Evolutionary conservation across 1,140 invertebrate species (phyloP).

Genomic region (Drosophila chauvacae): DNA sequence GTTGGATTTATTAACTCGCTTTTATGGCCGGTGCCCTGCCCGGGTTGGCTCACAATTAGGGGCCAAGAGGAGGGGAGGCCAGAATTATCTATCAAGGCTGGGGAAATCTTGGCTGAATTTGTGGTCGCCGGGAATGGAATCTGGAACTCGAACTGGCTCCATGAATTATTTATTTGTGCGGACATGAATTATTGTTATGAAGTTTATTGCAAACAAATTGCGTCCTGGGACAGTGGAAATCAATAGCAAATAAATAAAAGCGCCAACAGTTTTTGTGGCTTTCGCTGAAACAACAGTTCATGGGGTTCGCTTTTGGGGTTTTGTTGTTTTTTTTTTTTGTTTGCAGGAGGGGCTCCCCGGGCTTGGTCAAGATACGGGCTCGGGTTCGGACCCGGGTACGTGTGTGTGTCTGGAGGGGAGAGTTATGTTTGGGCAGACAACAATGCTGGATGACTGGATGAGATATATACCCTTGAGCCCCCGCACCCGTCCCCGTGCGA

Average conservation of each 20-base stretch:
- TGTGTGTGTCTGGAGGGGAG: slow-evolving; percentile 16
- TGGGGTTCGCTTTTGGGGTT: slow-evolving; percentile 5
- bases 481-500: neutral
- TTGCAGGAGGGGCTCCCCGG: neutral
- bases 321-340: neutral
- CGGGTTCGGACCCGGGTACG: neutral
- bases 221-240: slow-evolving; percentile 82
- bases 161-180: slow-evolving; percentile 84
- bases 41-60: neutral
- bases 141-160: slow-evolving; percentile 22
- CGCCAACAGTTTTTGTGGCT: slow-evolving; percentile 82
- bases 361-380: slow-evolving; percentile 40
- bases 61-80: neutral
- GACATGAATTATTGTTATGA: slow-evolving; percentile 84
- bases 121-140: neutral
- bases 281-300: slow-evolving; percentile 65
- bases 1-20: slow-evolving; percentile 69
- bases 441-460: slow-evolving; percentile 35
- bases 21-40: slow-evolving; percentile 46
- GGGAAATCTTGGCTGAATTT: slow-evolving; percentile 30
- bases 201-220: slow-evolving; percentile 84
- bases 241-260: slow-evolving; percentile 84
- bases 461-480: slow-evolving; percentile 6
- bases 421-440: slow-evolving; percentile 44
- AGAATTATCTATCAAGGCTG: slow-evolving; percentile 60